These are phyloP conservation scores for Emydoidea blandingii DNA, from an alignment of 2,797 vertebrate species.

Conservation along the genomic window DNA sequence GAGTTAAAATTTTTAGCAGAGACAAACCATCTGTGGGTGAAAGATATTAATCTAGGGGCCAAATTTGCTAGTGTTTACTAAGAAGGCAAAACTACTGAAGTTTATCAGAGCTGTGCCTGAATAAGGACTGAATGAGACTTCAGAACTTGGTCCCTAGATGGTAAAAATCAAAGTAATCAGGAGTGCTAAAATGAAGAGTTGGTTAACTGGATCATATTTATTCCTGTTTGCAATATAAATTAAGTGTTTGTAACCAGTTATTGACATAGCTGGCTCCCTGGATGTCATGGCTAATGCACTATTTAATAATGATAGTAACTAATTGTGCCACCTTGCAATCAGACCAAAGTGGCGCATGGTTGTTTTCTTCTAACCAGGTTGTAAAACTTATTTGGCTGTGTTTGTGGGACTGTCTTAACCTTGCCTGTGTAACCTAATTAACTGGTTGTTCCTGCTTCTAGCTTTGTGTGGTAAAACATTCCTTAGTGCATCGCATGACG, in stretches of 20 bases:
- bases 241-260: neutral
- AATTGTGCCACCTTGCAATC: neutral
- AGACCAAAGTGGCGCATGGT: neutral
- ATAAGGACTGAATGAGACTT: neutral
- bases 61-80: neutral
- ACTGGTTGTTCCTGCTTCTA: neutral
- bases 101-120: neutral
- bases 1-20: neutral
- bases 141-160: neutral
- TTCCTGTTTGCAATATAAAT: neutral
- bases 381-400: neutral
- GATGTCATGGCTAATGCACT: neutral
- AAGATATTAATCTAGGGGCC: neutral
- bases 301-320: neutral
- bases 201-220: neutral
- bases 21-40: neutral
- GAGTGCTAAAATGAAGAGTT: neutral
- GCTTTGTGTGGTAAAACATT: conserved; percentile 28
- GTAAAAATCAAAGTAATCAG: neutral
- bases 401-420: neutral
- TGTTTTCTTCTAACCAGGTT: neutral
- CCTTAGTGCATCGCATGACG: neutral
- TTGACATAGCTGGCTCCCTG: conserved; percentile 4
- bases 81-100: neutral
- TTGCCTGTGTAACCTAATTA: neutral